phyloP scores from a whole-genome alignment of 2,113 vertebrate species.

The Nestor notabilis region DNA sequence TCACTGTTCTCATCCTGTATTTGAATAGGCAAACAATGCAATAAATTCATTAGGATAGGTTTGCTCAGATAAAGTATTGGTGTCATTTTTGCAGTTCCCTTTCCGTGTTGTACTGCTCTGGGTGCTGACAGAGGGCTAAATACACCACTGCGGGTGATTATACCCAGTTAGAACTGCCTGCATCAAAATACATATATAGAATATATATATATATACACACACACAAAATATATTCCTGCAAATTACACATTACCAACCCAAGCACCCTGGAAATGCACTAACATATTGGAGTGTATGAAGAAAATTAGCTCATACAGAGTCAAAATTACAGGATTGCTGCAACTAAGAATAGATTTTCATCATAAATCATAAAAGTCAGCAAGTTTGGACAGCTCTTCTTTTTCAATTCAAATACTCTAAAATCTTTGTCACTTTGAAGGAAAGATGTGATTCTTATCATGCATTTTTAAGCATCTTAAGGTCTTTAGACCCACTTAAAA shows the following conservation, averaged over 20 bases:
- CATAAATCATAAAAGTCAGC: neutral
- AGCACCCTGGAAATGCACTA: neutral
- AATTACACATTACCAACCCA: neutral
- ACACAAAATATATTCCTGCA: neutral
- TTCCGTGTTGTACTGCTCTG: neutral
- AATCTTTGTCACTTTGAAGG: neutral
- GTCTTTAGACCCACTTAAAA: neutral
- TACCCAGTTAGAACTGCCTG: neutral
- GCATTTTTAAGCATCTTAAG: neutral
- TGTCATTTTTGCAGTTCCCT: neutral
- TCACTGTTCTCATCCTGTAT: conserved; percentile 33
- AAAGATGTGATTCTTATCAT: accelerated
- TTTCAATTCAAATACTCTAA: neutral
- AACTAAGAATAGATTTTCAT: neutral
- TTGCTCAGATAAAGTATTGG: neutral
- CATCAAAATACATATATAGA: neutral
- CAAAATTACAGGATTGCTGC: neutral
- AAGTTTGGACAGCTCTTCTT: neutral
- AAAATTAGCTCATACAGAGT: neutral
- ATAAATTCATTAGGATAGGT: conserved; percentile 45
- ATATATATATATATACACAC: accelerated
- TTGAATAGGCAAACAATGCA: neutral
- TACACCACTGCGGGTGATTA: neutral
- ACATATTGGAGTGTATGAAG: neutral
- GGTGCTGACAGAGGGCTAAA: neutral